Base-by-base conservation (phyloP, 2,797 vertebrate species). In the Xiphophorus birchmanni region DNA sequence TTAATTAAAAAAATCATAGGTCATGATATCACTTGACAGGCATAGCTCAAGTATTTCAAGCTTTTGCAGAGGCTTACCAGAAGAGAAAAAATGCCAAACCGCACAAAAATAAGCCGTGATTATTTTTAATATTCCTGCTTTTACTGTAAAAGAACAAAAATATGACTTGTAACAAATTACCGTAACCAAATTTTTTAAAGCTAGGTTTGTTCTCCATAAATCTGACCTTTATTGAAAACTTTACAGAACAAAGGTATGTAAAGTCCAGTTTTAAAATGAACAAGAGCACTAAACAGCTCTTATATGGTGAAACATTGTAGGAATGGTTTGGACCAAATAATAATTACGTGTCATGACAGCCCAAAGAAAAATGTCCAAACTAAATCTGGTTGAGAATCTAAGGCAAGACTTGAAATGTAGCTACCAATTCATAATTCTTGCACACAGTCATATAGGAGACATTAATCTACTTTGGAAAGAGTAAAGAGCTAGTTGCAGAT, bases 401-500 rank as follows among this genome's bases (percentile, higher is more conserved):
- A 12, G 40, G 12, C 23, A 71, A 44, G 23, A 42, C 12, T 71
- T 45, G 23, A 71, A 71, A 45, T n/a, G 26, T 45, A 71, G 5
- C 40, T n/a, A 44, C 44, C 5, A 71, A 13, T 8, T 26, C 23
- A 4, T 26, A 37, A 11, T 74, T n/a, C 50, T 13, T 32, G 45
- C 45, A 48, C 50, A 75, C 42, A 74, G 71, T 74, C 10, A 78
- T 67, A 76, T 86, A 83, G 83, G 78, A 86, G 82, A 37, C 47
- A 85, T 91, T 83, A 48, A 73, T 88, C 18, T 37, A 75, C 65
- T 32, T 80, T 73, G 48, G 47, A 29, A 73, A 78, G 37, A 40
- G 32, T 56, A 74, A 76, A 52, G 73, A 79, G 78, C 35, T 78
- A 80, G 47, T 79, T 44, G 82, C 73, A 44, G 50, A 74, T 37